These are phyloP conservation scores for Xestobium rufovillosum DNA, from an alignment of 2,888 invertebrate genomes.

Conservation along the genomic window DNA sequence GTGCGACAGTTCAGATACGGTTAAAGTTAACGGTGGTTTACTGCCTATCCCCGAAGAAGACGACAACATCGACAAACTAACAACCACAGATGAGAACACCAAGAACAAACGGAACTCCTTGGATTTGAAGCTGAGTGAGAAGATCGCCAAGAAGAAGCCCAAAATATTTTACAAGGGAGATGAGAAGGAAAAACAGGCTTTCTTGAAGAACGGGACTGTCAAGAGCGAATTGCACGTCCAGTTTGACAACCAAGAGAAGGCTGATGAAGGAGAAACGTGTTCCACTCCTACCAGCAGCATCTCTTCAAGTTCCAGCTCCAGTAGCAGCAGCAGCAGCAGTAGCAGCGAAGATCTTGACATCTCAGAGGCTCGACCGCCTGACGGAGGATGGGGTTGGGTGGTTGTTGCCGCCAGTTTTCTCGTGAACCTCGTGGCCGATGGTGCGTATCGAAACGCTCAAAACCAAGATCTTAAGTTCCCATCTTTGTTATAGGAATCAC, in stretches of 20 bases:
- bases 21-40: slow-evolving; percentile 11
- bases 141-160: slow-evolving; percentile 6
- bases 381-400: slow-evolving; percentile 92
- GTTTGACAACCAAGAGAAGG: slow-evolving; percentile 46
- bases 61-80: slow-evolving; percentile 6
- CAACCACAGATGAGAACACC: slow-evolving; percentile 8
- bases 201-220: background rate
- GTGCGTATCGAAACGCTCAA: too few relatives aligned
- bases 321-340: slow-evolving; percentile 46
- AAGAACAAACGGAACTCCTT: slow-evolving; percentile 11
- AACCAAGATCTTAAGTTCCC: too few relatives aligned
- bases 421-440: slow-evolving; percentile 86
- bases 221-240: slow-evolving; percentile 40
- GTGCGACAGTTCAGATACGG: slow-evolving; percentile 10
- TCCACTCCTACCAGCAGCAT: slow-evolving; percentile 29
- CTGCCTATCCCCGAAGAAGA: slow-evolving; percentile 11
- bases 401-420: slow-evolving; percentile 83
- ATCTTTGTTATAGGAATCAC: too few relatives aligned
- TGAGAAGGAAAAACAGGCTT: background rate
- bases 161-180: too few relatives aligned
- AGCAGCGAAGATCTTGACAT: slow-evolving; percentile 57
- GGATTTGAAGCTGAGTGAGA: slow-evolving; percentile 5
- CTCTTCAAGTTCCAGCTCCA: slow-evolving; percentile 38
- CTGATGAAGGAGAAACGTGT: slow-evolving; percentile 15
- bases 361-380: slow-evolving; percentile 67